Evolutionary conservation across 92 coral and sea anemone species (phyloP), one percentile per base, ranked within the genome.

Genomic region (Zoanthus solanderi): DNA sequence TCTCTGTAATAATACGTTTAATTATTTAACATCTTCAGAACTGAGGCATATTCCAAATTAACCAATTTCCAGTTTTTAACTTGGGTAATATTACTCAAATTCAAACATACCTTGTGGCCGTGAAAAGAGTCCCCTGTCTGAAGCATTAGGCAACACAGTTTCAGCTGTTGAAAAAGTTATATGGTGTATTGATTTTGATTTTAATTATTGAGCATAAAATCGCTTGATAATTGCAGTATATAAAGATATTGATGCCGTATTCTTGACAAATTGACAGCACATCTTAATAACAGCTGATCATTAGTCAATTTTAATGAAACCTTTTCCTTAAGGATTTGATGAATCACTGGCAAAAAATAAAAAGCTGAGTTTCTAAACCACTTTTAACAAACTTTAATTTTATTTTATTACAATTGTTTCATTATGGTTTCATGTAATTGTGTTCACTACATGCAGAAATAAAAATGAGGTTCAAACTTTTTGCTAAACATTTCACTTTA

Each of bases 81-180:
- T 54, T 3, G 15, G 61, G 56, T 50, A 50, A 50, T 63, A 23
- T 63, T 63, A 63, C 71, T 63, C 9, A 16, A 63, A 63, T 63
- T 63, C 28, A 16, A 63, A 63, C 71, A 63, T 63, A 63, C 71
- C 71, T 30, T 63, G 71, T 63, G 71, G 71, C 71, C 71, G 71
- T 63, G 71, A 16, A 63, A 16, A 16, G 29, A 63, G 71, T 23
- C 71, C 71, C 71, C 71, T 63, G 31, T 63, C 71, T 15, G 71
- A 63, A 63, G 71, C 71, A 63, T 30, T 15, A 2, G 71, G 71
- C 71, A 63, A 4, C 15, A 63, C 71, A 63, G 71, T 16, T 63
- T 30, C 71, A 63, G 71, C 71, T 63, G 71, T 15, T 23, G 71
- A 63, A 63, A 63, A 63, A 63, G 71, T 63, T 63, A 63, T 16